These are phyloP conservation scores for Amphiprion percula DNA, from an alignment of 2,113 vertebrate species.

Conservation along the genomic window DNA sequence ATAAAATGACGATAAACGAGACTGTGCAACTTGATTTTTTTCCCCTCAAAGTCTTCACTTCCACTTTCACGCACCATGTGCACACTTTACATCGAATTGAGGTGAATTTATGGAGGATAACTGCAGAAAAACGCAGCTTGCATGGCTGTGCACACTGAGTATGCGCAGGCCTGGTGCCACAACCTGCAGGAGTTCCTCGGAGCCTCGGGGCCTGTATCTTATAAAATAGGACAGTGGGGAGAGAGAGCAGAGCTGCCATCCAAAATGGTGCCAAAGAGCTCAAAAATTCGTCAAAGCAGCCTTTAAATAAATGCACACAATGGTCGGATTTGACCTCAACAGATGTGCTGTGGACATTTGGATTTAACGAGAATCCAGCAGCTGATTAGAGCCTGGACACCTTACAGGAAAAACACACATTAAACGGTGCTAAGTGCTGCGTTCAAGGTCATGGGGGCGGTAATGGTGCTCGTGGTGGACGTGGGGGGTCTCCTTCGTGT, in stretches of 20 bases:
- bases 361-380: not conserved
- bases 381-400: conserved; percentile 4
- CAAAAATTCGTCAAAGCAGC: conserved; percentile 16
- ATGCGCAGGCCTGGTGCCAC: conserved; percentile 32
- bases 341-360: conserved; percentile 5
- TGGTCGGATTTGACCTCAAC: not conserved
- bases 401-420: not conserved
- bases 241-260: conserved; percentile 27
- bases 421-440: not conserved
- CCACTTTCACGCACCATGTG: too few species aligned
- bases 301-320: conserved; percentile 25
- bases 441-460: conserved; percentile 28
- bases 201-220: conserved; percentile 50
- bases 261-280: conserved; percentile 22
- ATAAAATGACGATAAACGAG: conserved; percentile 73
- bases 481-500: not conserved
- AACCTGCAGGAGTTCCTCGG: conserved; percentile 62
- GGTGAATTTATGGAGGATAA: too few species aligned
- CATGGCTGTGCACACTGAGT: conserved; percentile 3
- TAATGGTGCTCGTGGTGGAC: not conserved
- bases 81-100: not conserved
- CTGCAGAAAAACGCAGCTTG: not conserved
- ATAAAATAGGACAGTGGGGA: conserved; percentile 47
- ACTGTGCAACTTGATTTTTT: conserved; percentile 41
- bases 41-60: not conserved